Percentiles rank a stretch among this genome's conserved stretches.
phyloP scores from a whole-genome alignment of 2,113 vertebrate species.

The Aptenodytes patagonicus region DNA sequence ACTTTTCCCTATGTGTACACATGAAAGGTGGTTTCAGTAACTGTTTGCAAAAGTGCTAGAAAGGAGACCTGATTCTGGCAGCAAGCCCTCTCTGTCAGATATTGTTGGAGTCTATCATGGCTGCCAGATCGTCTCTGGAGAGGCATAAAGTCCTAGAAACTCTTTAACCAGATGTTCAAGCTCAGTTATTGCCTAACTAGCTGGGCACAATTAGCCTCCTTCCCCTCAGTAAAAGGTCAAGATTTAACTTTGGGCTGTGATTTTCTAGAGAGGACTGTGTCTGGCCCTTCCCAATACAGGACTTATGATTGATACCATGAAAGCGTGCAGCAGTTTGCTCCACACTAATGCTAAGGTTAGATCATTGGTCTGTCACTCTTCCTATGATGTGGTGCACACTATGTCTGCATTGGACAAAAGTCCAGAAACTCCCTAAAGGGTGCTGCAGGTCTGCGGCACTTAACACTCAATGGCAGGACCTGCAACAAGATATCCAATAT shows the following conservation, averaged over 20 bases:
- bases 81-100: background rate
- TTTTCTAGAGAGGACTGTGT: background rate
- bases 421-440: background rate
- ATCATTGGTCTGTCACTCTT: background rate
- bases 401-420: background rate
- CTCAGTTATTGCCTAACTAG: background rate
- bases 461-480: too few relatives aligned
- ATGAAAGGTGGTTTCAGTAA: background rate
- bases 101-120: background rate
- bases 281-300: background rate
- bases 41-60: background rate
- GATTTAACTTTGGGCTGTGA: background rate
- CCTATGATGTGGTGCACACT: too few relatives aligned
- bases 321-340: background rate
- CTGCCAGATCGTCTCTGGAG: background rate
- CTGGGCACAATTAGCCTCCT: background rate
- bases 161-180: background rate
- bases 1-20: background rate
- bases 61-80: background rate
- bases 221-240: background rate
- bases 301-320: fast-evolving
- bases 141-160: background rate
- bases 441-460: too few relatives aligned
- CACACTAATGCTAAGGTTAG: background rate
- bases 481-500: too few relatives aligned